Base-by-base conservation (phyloP, 2,797 vertebrate genomes). In the Poecilia gillii region DNA sequence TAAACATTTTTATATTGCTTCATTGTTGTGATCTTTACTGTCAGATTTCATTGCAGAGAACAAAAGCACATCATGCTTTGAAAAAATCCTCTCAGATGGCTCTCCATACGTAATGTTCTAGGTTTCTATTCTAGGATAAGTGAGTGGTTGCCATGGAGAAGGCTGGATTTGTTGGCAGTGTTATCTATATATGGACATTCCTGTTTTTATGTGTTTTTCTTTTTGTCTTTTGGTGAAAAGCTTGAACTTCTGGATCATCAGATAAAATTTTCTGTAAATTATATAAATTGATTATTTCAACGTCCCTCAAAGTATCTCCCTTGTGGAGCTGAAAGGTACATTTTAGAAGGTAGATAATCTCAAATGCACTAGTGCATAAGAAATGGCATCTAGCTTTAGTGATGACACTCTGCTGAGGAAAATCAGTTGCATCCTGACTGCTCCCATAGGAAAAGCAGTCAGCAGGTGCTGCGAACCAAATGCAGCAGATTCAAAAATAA, bases 131-230 rank as follows among this genome's bases (percentile, higher is more conserved):
- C 88, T 93, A 85, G 89, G 92, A 92, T 78, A 83, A 91, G 90
- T 87, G 82, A 81, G 77, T 79, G 79, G 94, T 95, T 93, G 87
- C 90, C 90, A 95, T 95, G 90, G 93, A 81, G 88, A 94, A 81
- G 74, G 77, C 78, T 85, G 31, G 55, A 90, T 84, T 82, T 85
- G 87, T 89, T 90, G 78, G 85, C 86, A 83, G 84, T 77, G 53
- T 89, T 76, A 81, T 81, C 88, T 83, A 80, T 74, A 81, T 83
- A 72, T 86, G 81, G 82, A 53, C 59, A 41, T 87, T 82, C 49
- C 66, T 88, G 73, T 73, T 80, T 75, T 75, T 74, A 72, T 16
- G 64, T 80, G 73, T 45, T 76, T 57, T 55, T 72, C 53, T 78
- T 82, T 62, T 33, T 71, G 1, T 39, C 51, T 59, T 39, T n/a